Conservation (phyloP, 2,888 invertebrate species). For the Leptura quadrifasciata region DNA sequence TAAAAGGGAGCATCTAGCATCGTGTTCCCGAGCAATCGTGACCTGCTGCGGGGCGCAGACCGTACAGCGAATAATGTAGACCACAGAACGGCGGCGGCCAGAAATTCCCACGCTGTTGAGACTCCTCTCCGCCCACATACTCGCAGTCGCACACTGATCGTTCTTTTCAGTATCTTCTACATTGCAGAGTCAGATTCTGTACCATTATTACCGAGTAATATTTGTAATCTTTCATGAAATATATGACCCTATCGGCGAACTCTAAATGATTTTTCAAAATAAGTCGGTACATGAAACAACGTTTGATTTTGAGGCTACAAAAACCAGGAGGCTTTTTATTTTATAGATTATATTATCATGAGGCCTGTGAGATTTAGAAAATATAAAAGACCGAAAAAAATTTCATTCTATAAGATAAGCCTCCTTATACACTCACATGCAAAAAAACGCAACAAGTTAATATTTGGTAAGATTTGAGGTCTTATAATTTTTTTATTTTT, state of each 20-base stretch:
- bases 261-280: no score
- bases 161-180: slow-evolving; percentile 38
- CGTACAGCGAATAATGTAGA: slow-evolving; percentile 41
- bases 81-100: slow-evolving; percentile 47
- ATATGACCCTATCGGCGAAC: not conserved
- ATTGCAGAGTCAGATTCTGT: slow-evolving; percentile 30
- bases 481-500: no score
- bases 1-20: slow-evolving; percentile 72
- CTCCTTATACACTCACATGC: no score
- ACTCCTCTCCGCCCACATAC: slow-evolving; percentile 50
- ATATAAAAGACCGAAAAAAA: no score
- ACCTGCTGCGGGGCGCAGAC: slow-evolving; percentile 69
- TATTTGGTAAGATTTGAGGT: no score
- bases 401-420: no score
- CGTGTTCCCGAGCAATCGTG: slow-evolving; percentile 73
- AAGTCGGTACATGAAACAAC: no score
- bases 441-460: no score
- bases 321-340: no score
- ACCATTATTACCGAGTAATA: not conserved
- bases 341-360: no score
- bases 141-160: slow-evolving; percentile 29
- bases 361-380: no score
- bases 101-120: slow-evolving; percentile 57
- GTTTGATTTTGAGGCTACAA: no score
- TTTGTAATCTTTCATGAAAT: not conserved